These are phyloP conservation scores for Saccopteryx bilineata DNA, from an alignment of 2,113 vertebrate species.

Conservation along the genomic window DNA sequence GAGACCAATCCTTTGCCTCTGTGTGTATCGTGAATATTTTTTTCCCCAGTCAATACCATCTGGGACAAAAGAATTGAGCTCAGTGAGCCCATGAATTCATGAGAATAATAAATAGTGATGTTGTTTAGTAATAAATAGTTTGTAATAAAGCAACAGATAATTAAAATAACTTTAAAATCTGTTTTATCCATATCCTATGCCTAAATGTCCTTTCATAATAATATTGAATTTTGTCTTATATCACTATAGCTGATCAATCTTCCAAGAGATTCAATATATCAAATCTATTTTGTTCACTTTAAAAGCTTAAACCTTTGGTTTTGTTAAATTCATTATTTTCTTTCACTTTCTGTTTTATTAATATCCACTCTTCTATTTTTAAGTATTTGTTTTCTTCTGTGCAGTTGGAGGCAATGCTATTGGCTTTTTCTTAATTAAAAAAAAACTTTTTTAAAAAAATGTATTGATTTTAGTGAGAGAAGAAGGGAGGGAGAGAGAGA, in stretches of 20 bases:
- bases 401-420: not conserved
- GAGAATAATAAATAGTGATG: not conserved
- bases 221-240: not conserved
- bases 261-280: not conserved
- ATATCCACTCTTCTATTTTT: not conserved
- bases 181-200: not conserved
- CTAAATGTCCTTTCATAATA: not conserved
- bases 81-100: not conserved
- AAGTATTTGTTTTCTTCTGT: not conserved
- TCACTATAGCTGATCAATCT: not conserved
- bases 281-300: not conserved
- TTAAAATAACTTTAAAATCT: constrained; percentile 8
- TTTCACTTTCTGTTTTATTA: not conserved
- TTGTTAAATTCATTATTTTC: not conserved
- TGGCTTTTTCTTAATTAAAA: not conserved
- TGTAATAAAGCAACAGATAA: not conserved
- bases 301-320: not conserved
- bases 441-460: too few relatives aligned
- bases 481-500: too few relatives aligned
- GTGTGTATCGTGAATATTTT: not conserved
- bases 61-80: not conserved
- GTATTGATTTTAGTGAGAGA: too few relatives aligned
- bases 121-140: not conserved
- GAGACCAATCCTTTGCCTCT: not conserved
- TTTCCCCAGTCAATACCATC: too few relatives aligned